phyloP scores from a whole-genome alignment of 2,797 vertebrate species.

The Cynopterus sphinx region DNA sequence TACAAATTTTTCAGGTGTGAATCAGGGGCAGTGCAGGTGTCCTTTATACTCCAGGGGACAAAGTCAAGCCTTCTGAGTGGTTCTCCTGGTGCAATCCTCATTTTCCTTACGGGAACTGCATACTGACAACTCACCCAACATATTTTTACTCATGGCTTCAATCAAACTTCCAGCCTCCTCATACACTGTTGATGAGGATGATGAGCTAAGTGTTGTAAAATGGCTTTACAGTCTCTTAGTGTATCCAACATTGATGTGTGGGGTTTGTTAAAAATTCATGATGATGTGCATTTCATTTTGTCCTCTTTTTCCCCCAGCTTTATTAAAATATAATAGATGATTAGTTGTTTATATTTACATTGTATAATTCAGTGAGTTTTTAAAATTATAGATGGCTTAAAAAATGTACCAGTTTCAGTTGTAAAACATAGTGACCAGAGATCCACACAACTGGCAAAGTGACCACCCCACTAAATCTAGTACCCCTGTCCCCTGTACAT shows the following conservation, averaged over 20 bases:
- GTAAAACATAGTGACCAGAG: too few relatives aligned
- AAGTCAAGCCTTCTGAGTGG: background rate
- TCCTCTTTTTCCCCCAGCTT: too few relatives aligned
- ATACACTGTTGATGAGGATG: background rate
- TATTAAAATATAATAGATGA: too few relatives aligned
- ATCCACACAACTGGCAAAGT: too few relatives aligned
- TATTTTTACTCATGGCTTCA: background rate
- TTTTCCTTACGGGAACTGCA: background rate
- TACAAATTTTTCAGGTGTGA: background rate
- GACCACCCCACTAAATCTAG: too few relatives aligned
- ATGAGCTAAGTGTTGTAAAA: background rate
- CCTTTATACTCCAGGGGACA: background rate
- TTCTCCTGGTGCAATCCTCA: background rate
- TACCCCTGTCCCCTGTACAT: too few relatives aligned
- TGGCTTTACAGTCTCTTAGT: background rate
- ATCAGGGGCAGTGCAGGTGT: background rate
- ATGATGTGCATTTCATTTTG: too few relatives aligned
- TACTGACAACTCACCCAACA: background rate
- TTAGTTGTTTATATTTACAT: too few relatives aligned
- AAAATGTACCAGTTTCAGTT: too few relatives aligned
- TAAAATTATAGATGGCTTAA: too few relatives aligned
- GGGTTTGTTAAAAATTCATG: background rate
- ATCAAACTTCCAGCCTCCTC: background rate
- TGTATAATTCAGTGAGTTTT: too few relatives aligned
- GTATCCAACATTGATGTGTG: background rate